These are phyloP conservation scores for Imbricaverruca yamaguchii DNA, from an alignment of 2,888 invertebrate species.

Conservation along the genomic window DNA sequence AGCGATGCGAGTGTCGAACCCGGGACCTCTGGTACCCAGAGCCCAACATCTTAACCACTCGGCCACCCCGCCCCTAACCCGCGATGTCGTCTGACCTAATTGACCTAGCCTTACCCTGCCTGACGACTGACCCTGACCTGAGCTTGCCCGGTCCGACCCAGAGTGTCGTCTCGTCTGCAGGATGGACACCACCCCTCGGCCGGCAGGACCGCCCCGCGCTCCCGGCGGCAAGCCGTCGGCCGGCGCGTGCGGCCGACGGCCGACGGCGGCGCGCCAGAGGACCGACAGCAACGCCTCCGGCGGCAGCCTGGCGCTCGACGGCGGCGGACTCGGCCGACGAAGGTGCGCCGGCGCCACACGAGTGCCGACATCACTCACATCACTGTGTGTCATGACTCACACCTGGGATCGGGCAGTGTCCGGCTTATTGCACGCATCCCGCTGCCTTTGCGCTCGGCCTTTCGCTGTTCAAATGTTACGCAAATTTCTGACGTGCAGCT, in stretches of 20 bases:
- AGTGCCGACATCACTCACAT: too few species aligned
- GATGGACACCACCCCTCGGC: not conserved
- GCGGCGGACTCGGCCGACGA: not conserved
- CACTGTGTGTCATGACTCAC: not conserved
- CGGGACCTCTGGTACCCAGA: too few species aligned
- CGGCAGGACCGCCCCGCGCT: not conserved
- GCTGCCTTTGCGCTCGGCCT: not conserved
- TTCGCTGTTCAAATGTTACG: not conserved
- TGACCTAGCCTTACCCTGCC: too few species aligned
- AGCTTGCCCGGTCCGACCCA: too few species aligned
- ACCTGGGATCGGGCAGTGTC: not conserved
- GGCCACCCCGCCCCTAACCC: too few species aligned
- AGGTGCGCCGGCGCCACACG: not conserved
- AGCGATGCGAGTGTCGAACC: too few species aligned
- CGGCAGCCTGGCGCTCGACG: not conserved
- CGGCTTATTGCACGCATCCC: not conserved
- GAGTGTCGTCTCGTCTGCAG: too few species aligned
- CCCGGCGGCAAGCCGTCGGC: constrained; percentile 7
- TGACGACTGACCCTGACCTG: too few species aligned
- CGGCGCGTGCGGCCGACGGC: not conserved
- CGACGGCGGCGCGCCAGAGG: not conserved
- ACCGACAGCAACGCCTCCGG: constrained; percentile 13
- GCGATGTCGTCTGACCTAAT: too few species aligned
- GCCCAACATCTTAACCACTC: too few species aligned
- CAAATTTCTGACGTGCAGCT: not conserved